Percentiles rank a stretch among this genome's conserved stretches.
phyloP scores from a whole-genome alignment of 2,797 vertebrate genomes.

The Graptemys geographica region DNA sequence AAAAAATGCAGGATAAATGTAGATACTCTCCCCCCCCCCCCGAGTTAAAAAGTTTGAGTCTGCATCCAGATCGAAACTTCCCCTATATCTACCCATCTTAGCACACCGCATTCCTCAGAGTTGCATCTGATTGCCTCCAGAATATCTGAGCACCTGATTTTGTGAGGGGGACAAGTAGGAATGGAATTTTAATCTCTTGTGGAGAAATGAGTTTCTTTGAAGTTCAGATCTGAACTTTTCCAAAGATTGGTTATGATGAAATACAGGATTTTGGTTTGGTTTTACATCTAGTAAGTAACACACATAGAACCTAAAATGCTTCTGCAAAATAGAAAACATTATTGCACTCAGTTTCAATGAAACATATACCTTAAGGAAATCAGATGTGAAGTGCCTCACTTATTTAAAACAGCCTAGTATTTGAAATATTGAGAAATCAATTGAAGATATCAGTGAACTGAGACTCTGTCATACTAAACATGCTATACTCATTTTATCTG shows the following conservation, averaged over 20 bases:
- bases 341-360: rapidly evolving
- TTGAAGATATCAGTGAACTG: neutral
- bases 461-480: neutral
- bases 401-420: rapidly evolving
- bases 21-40: too few relatives aligned
- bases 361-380: neutral
- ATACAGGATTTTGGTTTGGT: neutral
- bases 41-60: neutral
- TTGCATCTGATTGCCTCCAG: neutral
- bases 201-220: neutral
- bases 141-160: neutral
- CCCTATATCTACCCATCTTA: neutral
- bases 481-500: conserved; percentile 13
- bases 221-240: neutral
- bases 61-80: neutral
- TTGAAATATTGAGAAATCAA: neutral
- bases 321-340: rapidly evolving
- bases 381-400: neutral
- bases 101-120: rapidly evolving
- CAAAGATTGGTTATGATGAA: rapidly evolving
- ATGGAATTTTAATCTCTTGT: neutral
- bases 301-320: neutral
- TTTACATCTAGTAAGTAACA: neutral
- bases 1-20: neutral
- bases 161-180: rapidly evolving